Percentiles rank a stretch among this genome's conserved stretches.
Conservation (phyloP, 2,888 invertebrate genomes). For the Seira ritae region DNA sequence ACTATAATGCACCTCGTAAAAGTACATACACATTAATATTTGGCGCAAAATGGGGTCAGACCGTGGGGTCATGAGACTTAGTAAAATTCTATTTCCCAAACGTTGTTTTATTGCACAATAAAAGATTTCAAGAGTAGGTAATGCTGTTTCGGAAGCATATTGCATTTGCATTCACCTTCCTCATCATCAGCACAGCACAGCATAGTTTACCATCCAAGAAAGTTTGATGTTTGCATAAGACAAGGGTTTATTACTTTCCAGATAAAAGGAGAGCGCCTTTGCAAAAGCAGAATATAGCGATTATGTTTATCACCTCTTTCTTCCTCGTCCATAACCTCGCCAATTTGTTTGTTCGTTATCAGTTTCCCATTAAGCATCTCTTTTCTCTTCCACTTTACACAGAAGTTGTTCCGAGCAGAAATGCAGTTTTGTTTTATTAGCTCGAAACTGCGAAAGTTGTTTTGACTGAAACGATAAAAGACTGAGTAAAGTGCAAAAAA, state of each 20-base stretch:
- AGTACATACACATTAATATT: too few relatives aligned
- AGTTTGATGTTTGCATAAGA: not conserved
- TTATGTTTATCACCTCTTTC: not conserved
- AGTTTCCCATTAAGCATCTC: not conserved
- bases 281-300: not conserved
- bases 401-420: not conserved
- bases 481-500: not conserved
- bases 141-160: too few relatives aligned
- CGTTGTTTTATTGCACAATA: constrained; percentile 26
- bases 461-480: not conserved
- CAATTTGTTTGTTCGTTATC: not conserved
- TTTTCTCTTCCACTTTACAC: not conserved
- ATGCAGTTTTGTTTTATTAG: not conserved
- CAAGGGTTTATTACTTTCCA: not conserved
- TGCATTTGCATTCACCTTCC: too few relatives aligned
- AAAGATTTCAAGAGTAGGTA: not conserved
- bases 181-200: too few relatives aligned
- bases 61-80: constrained; percentile 36
- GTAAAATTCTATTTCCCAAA: constrained; percentile 26
- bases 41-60: not conserved
- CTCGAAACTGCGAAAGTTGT: not conserved
- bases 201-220: not conserved
- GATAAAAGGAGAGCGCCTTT: not conserved
- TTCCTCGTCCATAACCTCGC: not conserved
- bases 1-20: too few relatives aligned